Evolutionary conservation across 1,140 invertebrate genomes (phyloP).

Genomic region (Tetramorium alpestre): DNA sequence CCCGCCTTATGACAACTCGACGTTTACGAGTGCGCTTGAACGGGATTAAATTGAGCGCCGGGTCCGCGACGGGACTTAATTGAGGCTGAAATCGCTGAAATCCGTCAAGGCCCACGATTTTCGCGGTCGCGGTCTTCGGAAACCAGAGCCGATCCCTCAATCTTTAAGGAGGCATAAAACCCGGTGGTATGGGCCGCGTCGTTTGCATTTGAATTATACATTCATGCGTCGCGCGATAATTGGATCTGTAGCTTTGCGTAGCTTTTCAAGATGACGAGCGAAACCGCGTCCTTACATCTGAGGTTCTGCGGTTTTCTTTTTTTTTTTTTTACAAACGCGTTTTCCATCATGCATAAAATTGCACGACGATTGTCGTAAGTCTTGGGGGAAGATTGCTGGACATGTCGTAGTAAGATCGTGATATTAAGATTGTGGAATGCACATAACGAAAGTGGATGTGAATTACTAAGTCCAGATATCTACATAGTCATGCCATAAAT

Average conservation of each 20-base stretch:
- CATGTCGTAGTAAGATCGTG: not conserved
- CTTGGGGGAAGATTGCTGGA: not conserved
- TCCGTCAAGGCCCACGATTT: slow-evolving; percentile 11
- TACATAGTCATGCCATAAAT: not conserved
- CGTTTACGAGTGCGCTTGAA: slow-evolving; percentile 14
- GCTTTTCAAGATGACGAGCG: slow-evolving; percentile 7
- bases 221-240: slow-evolving; percentile 30
- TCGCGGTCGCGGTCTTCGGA: slow-evolving; percentile 17
- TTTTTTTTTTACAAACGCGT: not conserved
- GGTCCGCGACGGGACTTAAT: slow-evolving; percentile 7
- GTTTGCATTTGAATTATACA: slow-evolving; percentile 53
- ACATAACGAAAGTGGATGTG: not conserved
- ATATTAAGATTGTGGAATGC: not conserved
- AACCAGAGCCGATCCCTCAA: slow-evolving; percentile 31
- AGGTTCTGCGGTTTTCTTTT: not conserved
- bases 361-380: not conserved
- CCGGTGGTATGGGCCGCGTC: not conserved
- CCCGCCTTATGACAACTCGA: not conserved
- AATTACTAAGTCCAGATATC: not conserved
- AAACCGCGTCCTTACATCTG: not conserved
- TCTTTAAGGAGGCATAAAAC: slow-evolving; percentile 22
- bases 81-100: slow-evolving; percentile 19
- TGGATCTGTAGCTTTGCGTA: slow-evolving; percentile 31
- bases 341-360: slow-evolving; percentile 8
- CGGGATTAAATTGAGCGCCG: slow-evolving; percentile 26